These are phyloP conservation scores for Pituophis catenifer DNA, from an alignment of 2,113 vertebrate genomes.

Conservation along the genomic window DNA sequence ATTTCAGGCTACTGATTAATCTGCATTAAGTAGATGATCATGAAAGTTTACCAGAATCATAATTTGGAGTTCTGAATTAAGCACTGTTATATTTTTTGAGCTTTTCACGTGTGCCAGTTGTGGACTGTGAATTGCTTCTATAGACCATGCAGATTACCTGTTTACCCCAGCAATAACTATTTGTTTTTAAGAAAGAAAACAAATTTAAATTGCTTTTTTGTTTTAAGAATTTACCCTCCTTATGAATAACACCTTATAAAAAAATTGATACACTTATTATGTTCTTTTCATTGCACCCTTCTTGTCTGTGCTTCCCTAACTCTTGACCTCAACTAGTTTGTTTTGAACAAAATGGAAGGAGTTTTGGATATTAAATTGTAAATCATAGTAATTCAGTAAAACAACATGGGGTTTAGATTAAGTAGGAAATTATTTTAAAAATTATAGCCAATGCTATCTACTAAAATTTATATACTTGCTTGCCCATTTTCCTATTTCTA, in stretches of 20 bases:
- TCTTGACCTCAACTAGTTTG: neutral
- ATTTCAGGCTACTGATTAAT: neutral
- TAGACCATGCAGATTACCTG: slow-evolving; percentile 19
- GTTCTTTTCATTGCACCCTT: neutral
- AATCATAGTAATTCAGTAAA: slow-evolving; percentile 11
- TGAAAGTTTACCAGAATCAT: slow-evolving; percentile 19
- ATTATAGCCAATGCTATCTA: neutral
- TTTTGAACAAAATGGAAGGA: slow-evolving; percentile 26
- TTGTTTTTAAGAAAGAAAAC: neutral
- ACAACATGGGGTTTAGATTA: slow-evolving; percentile 10
- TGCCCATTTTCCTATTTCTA: slow-evolving; percentile 12
- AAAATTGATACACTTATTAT: slow-evolving; percentile 3
- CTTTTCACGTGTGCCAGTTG: neutral
- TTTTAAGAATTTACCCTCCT: neutral
- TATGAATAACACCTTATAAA: neutral
- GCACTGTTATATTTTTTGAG: neutral
- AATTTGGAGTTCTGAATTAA: slow-evolving; percentile 10
- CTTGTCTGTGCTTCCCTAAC: neutral
- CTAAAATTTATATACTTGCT: slow-evolving; percentile 5
- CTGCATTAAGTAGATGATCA: slow-evolving; percentile 26
- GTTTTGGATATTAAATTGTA: neutral
- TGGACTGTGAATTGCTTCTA: slow-evolving; percentile 9
- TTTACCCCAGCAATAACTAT: neutral
- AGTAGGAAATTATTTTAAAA: neutral
- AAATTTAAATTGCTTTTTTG: neutral